Conservation (phyloP, 2,888 invertebrate species). For the Sinodicranocentrus sp. region DNA sequence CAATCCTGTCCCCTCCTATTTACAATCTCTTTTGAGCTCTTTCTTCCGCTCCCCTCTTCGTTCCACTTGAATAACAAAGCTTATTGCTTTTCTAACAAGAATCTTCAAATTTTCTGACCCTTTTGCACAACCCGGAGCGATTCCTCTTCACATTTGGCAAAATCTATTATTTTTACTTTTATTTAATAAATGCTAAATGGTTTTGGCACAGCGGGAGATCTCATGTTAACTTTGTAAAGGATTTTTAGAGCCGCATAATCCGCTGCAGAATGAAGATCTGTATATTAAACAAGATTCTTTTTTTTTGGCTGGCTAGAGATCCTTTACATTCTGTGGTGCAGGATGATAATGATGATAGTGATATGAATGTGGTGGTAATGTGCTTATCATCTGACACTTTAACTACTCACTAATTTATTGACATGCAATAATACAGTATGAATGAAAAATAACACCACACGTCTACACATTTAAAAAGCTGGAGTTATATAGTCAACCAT, state of each 20-base stretch:
- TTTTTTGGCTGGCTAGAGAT: background rate
- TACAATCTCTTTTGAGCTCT: background rate
- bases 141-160: slow-evolving; percentile 22
- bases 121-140: background rate
- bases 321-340: background rate
- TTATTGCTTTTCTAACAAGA: background rate
- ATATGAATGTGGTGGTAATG: slow-evolving; percentile 18
- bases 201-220: slow-evolving; percentile 39
- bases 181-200: slow-evolving; percentile 30
- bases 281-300: too few relatives aligned
- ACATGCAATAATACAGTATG: slow-evolving; percentile 31
- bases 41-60: background rate
- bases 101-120: background rate
- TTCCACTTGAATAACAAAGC: background rate
- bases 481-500: too few relatives aligned
- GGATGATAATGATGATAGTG: slow-evolving; percentile 14
- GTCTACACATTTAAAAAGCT: background rate
- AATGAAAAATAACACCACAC: background rate
- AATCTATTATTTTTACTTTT: background rate
- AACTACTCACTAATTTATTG: slow-evolving; percentile 51
- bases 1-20: background rate
- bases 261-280: too few relatives aligned
- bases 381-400: slow-evolving; percentile 43
- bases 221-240: slow-evolving; percentile 18
- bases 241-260: slow-evolving; percentile 28